Evolutionary conservation across 2,113 vertebrate genomes (phyloP), one percentile per base, ranked within the genome.

Genomic region (Thalassoma bifasciatum): DNA sequence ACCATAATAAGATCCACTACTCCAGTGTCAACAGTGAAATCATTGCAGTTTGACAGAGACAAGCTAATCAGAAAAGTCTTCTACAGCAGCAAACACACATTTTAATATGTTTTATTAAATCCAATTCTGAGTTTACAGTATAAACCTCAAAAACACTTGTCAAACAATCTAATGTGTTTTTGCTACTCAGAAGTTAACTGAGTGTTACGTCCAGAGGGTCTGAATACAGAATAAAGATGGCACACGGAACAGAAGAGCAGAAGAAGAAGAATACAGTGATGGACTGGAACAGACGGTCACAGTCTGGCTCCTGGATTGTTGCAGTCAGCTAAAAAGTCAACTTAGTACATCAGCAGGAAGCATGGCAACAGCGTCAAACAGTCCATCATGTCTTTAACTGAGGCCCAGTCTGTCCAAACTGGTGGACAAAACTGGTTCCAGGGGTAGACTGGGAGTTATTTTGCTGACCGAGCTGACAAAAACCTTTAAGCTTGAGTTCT

Each of bases 251-350:
- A 26, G 19, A 57, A 74, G 24, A 77, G 49, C 21, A 70, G 58
- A 64, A 66, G 46, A 60, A 40, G 58, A 66, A 64, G 13, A 66
- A 64, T 26, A 62, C 73, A 64, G 70, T 84, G 71, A 79, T 84
- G 66, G 69, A 79, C 79, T 83, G 30, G 60, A 88, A 89, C 79
- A 88, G 83, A 87, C 85, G 75, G 77, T 83, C 66, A 57, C 70
- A 88, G 70, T 77, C 85, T 88, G 87, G 73, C 78, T 86, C 64
- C 70, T 81, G 66, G 78, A 69, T 68, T 83, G 77, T 74, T 77
- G 71, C 74, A 77, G 62, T 86, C 81, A 82, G 84, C 78, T 81
- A 85, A 84, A 90, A 87, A 86, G 81, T 85, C 72, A 83, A 83
- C 85, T 71, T 50, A 68, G 81, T 84, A 86, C 85, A 86, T 84